Base-by-base conservation (phyloP, 2,888 invertebrate species). In the Athripsodes cinereus region DNA sequence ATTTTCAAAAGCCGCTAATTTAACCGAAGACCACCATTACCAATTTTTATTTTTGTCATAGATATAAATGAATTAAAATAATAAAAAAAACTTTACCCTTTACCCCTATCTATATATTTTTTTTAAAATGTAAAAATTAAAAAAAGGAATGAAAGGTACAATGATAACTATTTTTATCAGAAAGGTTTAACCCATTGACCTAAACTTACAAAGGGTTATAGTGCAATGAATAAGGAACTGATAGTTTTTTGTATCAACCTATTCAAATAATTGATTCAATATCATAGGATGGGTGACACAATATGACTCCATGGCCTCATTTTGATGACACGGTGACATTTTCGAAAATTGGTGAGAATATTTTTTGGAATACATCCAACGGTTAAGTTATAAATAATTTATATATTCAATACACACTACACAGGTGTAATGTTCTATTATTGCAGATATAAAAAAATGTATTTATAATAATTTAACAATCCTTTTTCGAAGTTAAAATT, bases 1-100 rank as follows among this genome's bases (percentile, higher is more conserved):
- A 26, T 6, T 26, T 26, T n/a, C 40, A 62, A 62, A 62, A 62
- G 62, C 58, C 56, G 56, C 60, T 62, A 62, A 62, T 62, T 62
- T 62, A 22, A 60, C 55, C 56, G 48, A 48, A 60, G 62, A 60
- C 40, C 40, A 26, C 26, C 16, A 40, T 56, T 56, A 46, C 44
- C 18, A 22, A 22, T 52, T 48, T 53, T 58, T 35, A 20, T n/a
- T 18, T 53, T n/a, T n/a, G n/a, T n/a, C n/a, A n/a, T n/a, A n/a
- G n/a, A n/a, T n/a, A n/a, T n/a, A n/a, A n/a, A 22, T 47, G 2
- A 20, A 20, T 19, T 19, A 47, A 47, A 47, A 3, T 3, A 40
- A 40, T 20, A 50, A 22, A 22, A 22, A 47, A 47, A 22, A 22
- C 47, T 54, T 54, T 26, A 50, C 26, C 50, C 26, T 50, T 50